Base-by-base conservation (phyloP, 2,113 vertebrate genomes). In the Paracanthobrama guichenoti region DNA sequence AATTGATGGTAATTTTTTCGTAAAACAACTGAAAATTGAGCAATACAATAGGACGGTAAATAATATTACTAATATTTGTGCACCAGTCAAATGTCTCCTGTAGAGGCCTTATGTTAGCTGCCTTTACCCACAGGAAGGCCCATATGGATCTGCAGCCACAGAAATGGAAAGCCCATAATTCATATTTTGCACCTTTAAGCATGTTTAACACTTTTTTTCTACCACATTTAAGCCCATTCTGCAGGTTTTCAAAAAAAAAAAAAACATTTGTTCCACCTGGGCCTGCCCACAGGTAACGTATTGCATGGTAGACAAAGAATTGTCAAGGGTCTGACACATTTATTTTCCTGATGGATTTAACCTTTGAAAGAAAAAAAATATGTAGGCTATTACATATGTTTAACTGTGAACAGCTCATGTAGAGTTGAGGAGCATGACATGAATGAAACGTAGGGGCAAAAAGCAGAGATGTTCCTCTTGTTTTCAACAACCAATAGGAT, bases 221-320 rank as follows among this genome's bases (percentile, higher is more conserved):
- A 26, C 12, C 42, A 48, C 44, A 42, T 26, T 55, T 39, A 67
- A 66, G 35, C 64, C 42, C 46, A 69, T 57, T 50, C 26, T 42
- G 35, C 66, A 10, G 64, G 22, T 69, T 39, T 69, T 42, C 66
- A n/a, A n/a, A n/a, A n/a, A n/a, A n/a, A n/a, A n/a, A 9, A 8
- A 39, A 78, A 78, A 66, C 28, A 2, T 57, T 42, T 18, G 69
- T 73, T 73, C 69, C 69, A 73, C 26, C 69, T 48, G 69, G 69
- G 42, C 69, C 69, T 48, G n/a, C 69, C 69, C 69, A 73, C 22
- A 46, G 69, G 42, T 79, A 62, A 62, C 53, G 28, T 79, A 46
- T 79, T 53, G 66, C 76, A 72, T 60, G 75, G 67, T n/a, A 60
- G 26, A 79, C 66, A 73, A 78, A 26, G 83, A 79, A 83, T 83